Base-by-base conservation (phyloP, 2,888 invertebrate species). In the Heteropelma amictum region DNA sequence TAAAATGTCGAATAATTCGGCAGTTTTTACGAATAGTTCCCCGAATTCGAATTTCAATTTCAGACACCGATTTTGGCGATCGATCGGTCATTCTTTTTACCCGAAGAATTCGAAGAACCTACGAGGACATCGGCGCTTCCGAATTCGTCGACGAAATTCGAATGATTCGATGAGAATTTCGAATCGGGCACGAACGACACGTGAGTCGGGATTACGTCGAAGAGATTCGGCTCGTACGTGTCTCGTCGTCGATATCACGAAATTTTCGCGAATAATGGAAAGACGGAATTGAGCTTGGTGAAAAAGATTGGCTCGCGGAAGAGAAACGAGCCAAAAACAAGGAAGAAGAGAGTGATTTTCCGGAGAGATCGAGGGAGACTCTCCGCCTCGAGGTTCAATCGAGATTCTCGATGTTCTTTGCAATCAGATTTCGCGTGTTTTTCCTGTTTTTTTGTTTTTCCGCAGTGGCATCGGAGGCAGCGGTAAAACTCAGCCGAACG, bases 331-430 rank as follows among this genome's bases (percentile, higher is more conserved):
- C 12, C 51, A 19, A 23, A 38, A 51, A 51, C 35, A 54, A 19
- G 71, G 47, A 65, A 71, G 70, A 54, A 75, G 53, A 78, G 77
- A 83, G 80, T 77, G 77, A 77, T 81, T 79, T 76, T 60, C 61
- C 68, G 65, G 77, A 28, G 38, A 26, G n/a, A 47, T 67, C 38
- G 28, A 58, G n/a, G n/a, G n/a, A 69, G 45, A 42, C 49, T 51
- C 35, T 58, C 42, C 71, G 47, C 77, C 76, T 76, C 63, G 65
- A 47, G 81, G 80, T 82, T 79, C 81, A 85, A 84, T 83, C 76
- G 82, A 80, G 80, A 82, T 80, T 83, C 84, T 84, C 78, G 84
- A 77, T 83, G 82, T 83, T 82, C 84, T 82, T 82, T 81, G 81
- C 83, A 86, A 86, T 86, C 83, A 83, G 83, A 86, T 86, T 86